These are phyloP conservation scores for Mola mola DNA, from an alignment of 2,113 vertebrate species.

Conservation along the genomic window DNA sequence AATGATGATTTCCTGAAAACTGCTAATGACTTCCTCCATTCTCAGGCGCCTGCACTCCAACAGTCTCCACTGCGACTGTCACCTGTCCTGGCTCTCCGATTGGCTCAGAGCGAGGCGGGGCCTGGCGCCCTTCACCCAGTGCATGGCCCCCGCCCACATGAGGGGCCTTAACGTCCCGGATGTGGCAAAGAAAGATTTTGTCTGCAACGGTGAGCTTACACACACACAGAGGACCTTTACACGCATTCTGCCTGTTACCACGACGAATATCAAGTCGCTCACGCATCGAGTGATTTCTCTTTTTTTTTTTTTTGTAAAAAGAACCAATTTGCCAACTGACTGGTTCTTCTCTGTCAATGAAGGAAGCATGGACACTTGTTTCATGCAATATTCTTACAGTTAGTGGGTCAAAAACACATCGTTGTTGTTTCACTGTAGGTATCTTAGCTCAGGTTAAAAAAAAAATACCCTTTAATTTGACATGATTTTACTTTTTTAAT, in stretches of 20 bases:
- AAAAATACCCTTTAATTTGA: too few relatives aligned
- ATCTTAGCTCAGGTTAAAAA: too few relatives aligned
- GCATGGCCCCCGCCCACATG: conserved; percentile 94
- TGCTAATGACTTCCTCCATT: too few relatives aligned
- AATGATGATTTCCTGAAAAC: too few relatives aligned
- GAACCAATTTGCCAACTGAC: background rate
- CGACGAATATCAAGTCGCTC: background rate
- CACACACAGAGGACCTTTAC: background rate
- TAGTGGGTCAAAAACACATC: too few relatives aligned
- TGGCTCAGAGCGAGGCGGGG: conserved; percentile 93
- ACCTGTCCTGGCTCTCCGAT: conserved; percentile 97
- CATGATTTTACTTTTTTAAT: too few relatives aligned
- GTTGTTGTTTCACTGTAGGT: too few relatives aligned
- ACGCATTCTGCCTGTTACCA: background rate
- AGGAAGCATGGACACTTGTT: too few relatives aligned
- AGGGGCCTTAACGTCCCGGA: conserved; percentile 95
- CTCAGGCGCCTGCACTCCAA: conserved; percentile 97
- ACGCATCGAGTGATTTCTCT: background rate
- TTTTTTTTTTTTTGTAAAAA: background rate
- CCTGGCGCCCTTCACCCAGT: conserved; percentile 96
- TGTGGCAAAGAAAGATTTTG: conserved; percentile 96
- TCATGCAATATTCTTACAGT: too few relatives aligned
- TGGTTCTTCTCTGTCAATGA: too few relatives aligned
- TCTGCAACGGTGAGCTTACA: conserved; percentile 88
- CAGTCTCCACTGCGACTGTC: conserved; percentile 96